phyloP scores from a whole-genome alignment of 2,797 vertebrate genomes.

The Hafferia zeledoni region DNA sequence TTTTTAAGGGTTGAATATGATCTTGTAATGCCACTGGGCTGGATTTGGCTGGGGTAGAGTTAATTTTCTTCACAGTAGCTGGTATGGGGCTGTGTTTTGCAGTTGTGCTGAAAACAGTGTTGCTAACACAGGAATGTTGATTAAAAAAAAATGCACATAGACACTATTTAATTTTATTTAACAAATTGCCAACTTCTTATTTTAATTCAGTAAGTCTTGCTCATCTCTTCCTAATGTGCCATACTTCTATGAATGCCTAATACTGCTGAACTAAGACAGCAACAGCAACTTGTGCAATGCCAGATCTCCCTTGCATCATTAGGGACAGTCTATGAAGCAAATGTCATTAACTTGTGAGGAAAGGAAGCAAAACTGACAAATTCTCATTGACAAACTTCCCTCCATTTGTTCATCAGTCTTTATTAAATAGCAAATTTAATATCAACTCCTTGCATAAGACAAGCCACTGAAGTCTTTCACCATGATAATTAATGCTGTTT shows the following conservation, averaged over 20 bases:
- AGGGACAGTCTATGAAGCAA: slow-evolving; percentile 58
- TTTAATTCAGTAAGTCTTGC: slow-evolving; percentile 17
- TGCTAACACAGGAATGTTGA: background rate
- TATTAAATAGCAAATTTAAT: slow-evolving; percentile 69
- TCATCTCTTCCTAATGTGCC: slow-evolving; percentile 31
- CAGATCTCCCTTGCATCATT: slow-evolving; percentile 59
- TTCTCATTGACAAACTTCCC: slow-evolving; percentile 54
- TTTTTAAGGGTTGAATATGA: background rate
- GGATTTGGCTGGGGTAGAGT: background rate
- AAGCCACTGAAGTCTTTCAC: background rate
- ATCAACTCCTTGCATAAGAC: slow-evolving; percentile 3
- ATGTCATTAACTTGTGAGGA: slow-evolving; percentile 59
- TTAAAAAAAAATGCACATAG: no score
- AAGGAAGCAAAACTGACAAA: slow-evolving; percentile 65
- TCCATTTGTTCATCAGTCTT: slow-evolving; percentile 55
- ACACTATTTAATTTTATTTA: background rate
- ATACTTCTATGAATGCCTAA: slow-evolving; percentile 25
- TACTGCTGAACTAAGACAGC: slow-evolving; percentile 48
- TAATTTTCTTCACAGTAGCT: background rate
- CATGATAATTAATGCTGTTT: slow-evolving; percentile 47
- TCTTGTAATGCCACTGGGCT: background rate
- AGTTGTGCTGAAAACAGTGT: background rate
- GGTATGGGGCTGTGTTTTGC: background rate
- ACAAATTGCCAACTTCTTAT: background rate
- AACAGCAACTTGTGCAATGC: background rate